Base-by-base conservation (phyloP, 2,888 invertebrate species). In the Acrobasis consociella region DNA sequence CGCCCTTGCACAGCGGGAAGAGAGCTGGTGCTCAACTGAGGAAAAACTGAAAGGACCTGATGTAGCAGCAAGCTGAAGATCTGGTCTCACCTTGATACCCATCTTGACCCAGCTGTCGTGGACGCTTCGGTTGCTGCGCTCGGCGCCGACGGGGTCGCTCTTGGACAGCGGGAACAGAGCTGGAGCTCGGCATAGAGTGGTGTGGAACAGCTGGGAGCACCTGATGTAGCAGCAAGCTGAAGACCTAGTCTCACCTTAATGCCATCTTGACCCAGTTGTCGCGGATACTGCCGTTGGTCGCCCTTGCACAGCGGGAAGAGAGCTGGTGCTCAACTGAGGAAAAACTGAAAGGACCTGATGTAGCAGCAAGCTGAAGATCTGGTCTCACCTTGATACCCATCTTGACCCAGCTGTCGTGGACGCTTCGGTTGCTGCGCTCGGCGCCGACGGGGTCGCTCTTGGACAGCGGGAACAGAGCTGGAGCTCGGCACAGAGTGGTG, bases 131-230 rank as follows among this genome's bases (percentile, higher is more conserved):
- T 97, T 97, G 95, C 96, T 96, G 0, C 85, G 77, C 65, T 95
- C 94, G 0, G 96, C 94, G 2, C 97, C 97, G 16, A 98, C 95
- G 0, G 95, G 95, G 65, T 91, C 91, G 65, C 80, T 84, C 71
- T 95, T 93, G 64, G 95, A 95, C 62, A 96, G 93, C 60, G 97
- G 92, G 83, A 97, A 94, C 67, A 97, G 87, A 1, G 96, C 95
- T 1, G 98, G 98, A 49, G 95, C 94, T 69, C 92, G 94, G 61
- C 97, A 94, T 62, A 95, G 84, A 75, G 95, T 96, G 8, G 95
- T 94, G 81, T 97, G 96, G 89, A 97, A 98, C 88, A 96, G 93
- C 79, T 96, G 95, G 76, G 97, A 97, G 10, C 97, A 96, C 63
- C 95, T 93, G 74, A 96, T 93, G 85, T 98, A 98, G 91, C 98